Conservation (phyloP, 2,113 vertebrate species). For the Irena cyanogastra region DNA sequence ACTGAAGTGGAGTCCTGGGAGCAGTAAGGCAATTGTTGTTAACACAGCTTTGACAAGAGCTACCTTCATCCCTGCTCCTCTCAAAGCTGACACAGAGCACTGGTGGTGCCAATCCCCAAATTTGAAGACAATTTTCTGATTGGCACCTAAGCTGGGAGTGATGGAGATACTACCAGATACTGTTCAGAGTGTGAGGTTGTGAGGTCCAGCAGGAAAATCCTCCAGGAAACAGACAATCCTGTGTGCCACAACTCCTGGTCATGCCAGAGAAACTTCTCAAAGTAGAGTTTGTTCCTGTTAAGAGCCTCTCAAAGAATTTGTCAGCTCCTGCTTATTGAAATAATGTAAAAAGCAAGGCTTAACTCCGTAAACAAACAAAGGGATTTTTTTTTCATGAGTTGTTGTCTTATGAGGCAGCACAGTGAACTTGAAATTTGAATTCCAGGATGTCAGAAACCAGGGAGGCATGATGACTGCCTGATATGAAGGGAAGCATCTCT, state of each 20-base stretch:
- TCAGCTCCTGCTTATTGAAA: neutral
- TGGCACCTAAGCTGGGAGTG: neutral
- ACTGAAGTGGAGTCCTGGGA: neutral
- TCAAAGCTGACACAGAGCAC: neutral
- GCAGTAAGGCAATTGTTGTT: neutral
- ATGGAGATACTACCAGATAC: neutral
- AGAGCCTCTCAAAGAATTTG: neutral
- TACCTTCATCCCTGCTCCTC: neutral
- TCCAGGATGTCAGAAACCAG: neutral
- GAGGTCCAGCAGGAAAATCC: neutral
- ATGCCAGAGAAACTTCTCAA: neutral
- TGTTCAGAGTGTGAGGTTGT: fast-evolving
- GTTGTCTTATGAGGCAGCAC: neutral
- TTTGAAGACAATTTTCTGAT: neutral
- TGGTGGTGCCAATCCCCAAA: neutral
- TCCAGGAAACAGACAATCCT: neutral
- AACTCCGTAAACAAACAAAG: neutral
- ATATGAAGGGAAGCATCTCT: neutral
- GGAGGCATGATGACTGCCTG: neutral
- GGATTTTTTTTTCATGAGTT: neutral
- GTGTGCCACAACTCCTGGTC: neutral
- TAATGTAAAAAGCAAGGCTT: neutral
- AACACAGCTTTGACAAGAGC: neutral
- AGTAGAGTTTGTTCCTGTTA: neutral
- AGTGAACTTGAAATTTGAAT: neutral